Conservation (phyloP, 1,140 invertebrate genomes). For the Sesamia nonagrioides region DNA sequence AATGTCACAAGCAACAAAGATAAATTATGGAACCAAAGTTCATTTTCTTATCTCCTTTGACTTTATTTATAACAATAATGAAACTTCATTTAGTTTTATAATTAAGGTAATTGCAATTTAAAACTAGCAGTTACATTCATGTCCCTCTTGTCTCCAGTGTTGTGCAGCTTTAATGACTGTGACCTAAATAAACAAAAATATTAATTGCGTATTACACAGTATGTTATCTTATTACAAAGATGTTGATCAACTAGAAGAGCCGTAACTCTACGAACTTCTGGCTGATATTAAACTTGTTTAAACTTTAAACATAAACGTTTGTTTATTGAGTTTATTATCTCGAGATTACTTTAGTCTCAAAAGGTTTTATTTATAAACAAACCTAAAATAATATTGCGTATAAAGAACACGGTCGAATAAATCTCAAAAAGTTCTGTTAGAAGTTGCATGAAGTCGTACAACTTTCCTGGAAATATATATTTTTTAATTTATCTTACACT, state of each 20-base stretch:
- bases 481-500: too few relatives aligned
- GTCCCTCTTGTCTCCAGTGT: neutral
- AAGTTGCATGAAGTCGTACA: neutral
- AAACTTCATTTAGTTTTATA: conserved; percentile 36
- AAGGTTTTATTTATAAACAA: conserved; percentile 41
- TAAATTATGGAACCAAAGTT: conserved; percentile 20
- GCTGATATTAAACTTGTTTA: conserved; percentile 43
- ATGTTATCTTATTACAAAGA: conserved; percentile 50
- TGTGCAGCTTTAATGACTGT: conserved; percentile 51
- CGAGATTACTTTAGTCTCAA: conserved; percentile 43
- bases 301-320: conserved; percentile 51
- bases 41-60: conserved; percentile 42
- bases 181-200: conserved; percentile 62
- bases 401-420: conserved; percentile 10
- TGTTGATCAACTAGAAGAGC: conserved; percentile 46
- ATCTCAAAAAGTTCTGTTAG: neutral
- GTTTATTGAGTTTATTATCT: conserved; percentile 50
- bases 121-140: conserved; percentile 39
- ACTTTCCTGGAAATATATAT: too few relatives aligned
- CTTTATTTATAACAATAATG: conserved; percentile 19
- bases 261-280: conserved; percentile 25
- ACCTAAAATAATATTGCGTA: conserved; percentile 3
- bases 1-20: conserved; percentile 22
- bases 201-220: conserved; percentile 57
- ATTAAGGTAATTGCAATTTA: conserved; percentile 46